Conservation (phyloP, 2,888 invertebrate species). For the Dorcus hopei region DNA sequence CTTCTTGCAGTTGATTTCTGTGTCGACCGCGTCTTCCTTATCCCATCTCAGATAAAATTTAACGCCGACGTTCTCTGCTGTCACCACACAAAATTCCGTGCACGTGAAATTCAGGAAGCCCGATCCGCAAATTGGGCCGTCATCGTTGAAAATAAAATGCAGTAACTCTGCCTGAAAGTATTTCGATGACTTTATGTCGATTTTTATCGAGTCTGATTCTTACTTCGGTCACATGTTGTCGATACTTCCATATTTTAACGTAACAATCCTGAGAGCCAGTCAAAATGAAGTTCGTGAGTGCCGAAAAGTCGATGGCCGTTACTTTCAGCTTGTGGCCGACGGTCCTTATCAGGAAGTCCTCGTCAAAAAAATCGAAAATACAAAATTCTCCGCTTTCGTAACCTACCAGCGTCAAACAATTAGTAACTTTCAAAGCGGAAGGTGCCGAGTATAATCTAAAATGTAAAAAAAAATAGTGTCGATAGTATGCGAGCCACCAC, state of each 20-base stretch:
- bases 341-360: slow-evolving; percentile 21
- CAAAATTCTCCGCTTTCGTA: slow-evolving; percentile 35
- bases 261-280: slow-evolving; percentile 31
- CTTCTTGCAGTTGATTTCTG: background rate
- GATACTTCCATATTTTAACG: slow-evolving; percentile 31
- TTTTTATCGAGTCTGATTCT: background rate
- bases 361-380: slow-evolving; percentile 30
- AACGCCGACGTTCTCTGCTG: slow-evolving; percentile 24
- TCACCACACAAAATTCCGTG: slow-evolving; percentile 33
- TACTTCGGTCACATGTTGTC: slow-evolving; percentile 17
- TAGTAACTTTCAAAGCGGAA: slow-evolving; percentile 27
- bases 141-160: slow-evolving; percentile 19
- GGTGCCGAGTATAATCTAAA: slow-evolving; percentile 27
- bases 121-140: slow-evolving; percentile 29
- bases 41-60: slow-evolving; percentile 24
- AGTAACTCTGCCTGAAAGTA: slow-evolving; percentile 18
- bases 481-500: background rate
- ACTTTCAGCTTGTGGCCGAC: slow-evolving; percentile 32
- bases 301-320: slow-evolving; percentile 32
- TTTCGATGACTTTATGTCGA: background rate
- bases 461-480: background rate
- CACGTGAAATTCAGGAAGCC: slow-evolving; percentile 30
- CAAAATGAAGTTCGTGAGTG: slow-evolving; percentile 24
- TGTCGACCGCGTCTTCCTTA: slow-evolving; percentile 11
- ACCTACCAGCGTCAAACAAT: slow-evolving; percentile 29